Evolutionary conservation across 1,140 invertebrate genomes (phyloP), one percentile per base, ranked within the genome.

Genomic region (Drosophila aff.): DNA sequence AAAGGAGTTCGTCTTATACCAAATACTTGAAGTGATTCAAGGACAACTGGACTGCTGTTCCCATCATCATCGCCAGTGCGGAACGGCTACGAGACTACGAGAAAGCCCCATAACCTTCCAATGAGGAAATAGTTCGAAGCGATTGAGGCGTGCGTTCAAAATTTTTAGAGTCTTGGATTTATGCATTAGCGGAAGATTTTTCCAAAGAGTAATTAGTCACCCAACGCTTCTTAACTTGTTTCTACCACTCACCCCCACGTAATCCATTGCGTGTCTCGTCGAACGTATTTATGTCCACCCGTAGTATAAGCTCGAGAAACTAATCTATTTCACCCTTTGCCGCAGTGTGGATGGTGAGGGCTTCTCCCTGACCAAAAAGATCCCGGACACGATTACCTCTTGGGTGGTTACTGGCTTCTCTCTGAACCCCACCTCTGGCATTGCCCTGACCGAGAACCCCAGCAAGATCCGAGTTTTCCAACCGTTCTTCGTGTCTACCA

Each of bases 321-420:
- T 73, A 60, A 72, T 23, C 13, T 5, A 11, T 2, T 36, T 11
- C 15, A 33, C 36, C 4, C 26, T 31, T 31, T 31, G 23, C 23
- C 5, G 16, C 7, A 3, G 80, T 16, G 71, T 75, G 8, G 81
- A 78, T 36, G 67, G 18, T 2, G 69, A 76, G 0, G 69, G 52
- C 1, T 78, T 90, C 6, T 94, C 94, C 36, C 93, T 93, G 50
- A 57, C 46, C 0, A 92, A 87, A 44, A 93, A 91, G 50, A 96
- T 98, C 36, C 98, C 98, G 1, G 96, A 98, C 75, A 97, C 97
- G 0, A 97, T 99, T 10, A 99, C 97, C 1, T 97, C 97, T 2
- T 99, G 98, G 98, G 94, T 97, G 18, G 94, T 99, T 0, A 97
- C 96, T 36, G 99, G 97, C 1, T 99, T 99, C 92, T 97, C 98